A percentile compares a stretch with the other conserved stretches of the same genome.
These are phyloP conservation scores for Porites rus DNA, from an alignment of 92 coral and sea anemone genomes.

Conservation along the genomic window DNA sequence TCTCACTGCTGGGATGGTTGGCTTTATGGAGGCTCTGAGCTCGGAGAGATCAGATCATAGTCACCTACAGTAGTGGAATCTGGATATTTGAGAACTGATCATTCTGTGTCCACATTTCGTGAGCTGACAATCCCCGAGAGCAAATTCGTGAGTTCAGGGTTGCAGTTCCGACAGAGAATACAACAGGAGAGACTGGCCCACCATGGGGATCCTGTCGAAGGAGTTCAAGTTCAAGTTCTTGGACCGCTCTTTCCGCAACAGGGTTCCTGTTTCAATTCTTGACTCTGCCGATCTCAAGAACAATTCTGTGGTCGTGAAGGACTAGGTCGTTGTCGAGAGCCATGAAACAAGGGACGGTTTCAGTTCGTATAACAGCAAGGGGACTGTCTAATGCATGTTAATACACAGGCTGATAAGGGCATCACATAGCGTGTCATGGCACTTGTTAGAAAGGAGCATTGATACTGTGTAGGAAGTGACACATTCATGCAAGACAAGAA, in stretches of 20 bases:
- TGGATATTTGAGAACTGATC: too few species aligned
- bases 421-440: too few species aligned
- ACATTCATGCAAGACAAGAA: not conserved
- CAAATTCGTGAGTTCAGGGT: not conserved
- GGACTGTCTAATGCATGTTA: not conserved
- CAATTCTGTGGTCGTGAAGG: not conserved
- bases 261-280: too few species aligned
- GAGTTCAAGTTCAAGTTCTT: too few species aligned
- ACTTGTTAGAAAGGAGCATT: not conserved
- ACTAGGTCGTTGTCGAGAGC: not conserved
- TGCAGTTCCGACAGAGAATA: not conserved
- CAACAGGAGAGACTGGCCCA: not conserved
- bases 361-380: not conserved
- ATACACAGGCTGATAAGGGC: not conserved
- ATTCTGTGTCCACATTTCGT: too few species aligned
- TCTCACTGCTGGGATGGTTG: too few species aligned
- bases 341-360: not conserved
- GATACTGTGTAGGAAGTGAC: not conserved
- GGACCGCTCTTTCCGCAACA: too few species aligned
- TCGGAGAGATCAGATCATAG: too few species aligned
- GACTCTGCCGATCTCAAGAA: too few species aligned
- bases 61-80: too few species aligned
- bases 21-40: too few species aligned
- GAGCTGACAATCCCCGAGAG: not conserved
- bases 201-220: too few species aligned